These are phyloP conservation scores for Magallana ariakensis DNA, from an alignment of 1,140 invertebrate genomes.

Conservation along the genomic window DNA sequence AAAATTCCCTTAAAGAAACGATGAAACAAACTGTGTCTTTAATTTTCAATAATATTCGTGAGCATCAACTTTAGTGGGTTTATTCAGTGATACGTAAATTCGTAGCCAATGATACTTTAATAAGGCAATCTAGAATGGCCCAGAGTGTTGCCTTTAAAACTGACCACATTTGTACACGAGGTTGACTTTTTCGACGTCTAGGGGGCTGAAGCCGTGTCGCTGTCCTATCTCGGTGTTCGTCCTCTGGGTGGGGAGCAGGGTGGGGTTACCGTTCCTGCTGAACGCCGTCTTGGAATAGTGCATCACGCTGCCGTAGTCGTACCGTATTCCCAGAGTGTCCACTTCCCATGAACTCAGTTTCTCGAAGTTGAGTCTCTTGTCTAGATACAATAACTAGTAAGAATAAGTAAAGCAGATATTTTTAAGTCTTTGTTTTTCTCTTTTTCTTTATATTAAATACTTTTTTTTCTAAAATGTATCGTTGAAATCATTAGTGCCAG, in stretches of 20 bases:
- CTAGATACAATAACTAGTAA: conserved; percentile 44
- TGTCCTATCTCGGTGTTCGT: conserved; percentile 72
- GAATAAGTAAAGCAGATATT: no score
- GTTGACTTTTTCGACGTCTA: conserved; percentile 73
- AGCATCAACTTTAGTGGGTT: neutral
- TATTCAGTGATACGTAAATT: neutral
- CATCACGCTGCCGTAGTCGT: conserved; percentile 81
- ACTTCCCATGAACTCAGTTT: conserved; percentile 59
- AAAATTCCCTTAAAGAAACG: no score
- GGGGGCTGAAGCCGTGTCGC: conserved; percentile 69
- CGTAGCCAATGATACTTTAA: neutral
- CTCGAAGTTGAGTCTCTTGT: conserved; percentile 66
- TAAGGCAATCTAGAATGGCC: no score
- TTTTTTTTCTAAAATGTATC: no score
- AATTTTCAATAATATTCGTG: neutral
- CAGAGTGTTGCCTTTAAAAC: conserved; percentile 21
- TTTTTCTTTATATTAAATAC: no score
- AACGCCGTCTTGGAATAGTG: conserved; percentile 81
- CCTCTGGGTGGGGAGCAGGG: conserved; percentile 75
- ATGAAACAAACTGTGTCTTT: neutral
- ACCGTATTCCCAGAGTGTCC: conserved; percentile 67
- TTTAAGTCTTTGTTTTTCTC: no score
- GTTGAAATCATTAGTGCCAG: no score
- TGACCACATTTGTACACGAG: conserved; percentile 75
- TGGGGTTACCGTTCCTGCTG: conserved; percentile 76